Percentiles rank a stretch among this genome's conserved stretches.
phyloP scores from a whole-genome alignment of 2,888 invertebrate species.

The Macrophya alboannulata region DNA sequence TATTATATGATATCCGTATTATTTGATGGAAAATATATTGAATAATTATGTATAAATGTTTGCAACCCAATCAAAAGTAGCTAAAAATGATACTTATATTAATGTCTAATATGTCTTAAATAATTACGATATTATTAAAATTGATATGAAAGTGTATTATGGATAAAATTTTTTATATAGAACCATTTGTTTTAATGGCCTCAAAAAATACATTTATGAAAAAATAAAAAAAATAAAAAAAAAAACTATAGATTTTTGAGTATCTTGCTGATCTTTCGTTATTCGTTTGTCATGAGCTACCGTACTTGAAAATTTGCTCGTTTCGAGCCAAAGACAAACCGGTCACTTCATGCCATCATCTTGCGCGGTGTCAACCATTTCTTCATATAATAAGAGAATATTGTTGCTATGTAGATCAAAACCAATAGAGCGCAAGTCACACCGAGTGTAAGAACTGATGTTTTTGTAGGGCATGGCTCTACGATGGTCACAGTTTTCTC shows the following conservation, averaged over 20 bases:
- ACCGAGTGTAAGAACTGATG: conserved; percentile 94
- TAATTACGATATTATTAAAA: conserved; percentile 39
- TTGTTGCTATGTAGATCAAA: conserved; percentile 93
- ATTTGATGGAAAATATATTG: conserved; percentile 38
- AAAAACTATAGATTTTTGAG: conserved; percentile 37
- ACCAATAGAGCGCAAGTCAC: conserved; percentile 95
- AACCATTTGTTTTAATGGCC: conserved; percentile 40
- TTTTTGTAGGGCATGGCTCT: conserved; percentile 95
- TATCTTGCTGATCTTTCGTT: conserved; percentile 46
- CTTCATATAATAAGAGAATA: conserved; percentile 96
- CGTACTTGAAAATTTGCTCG: conserved; percentile 31
- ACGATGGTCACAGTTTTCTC: conserved; percentile 95
- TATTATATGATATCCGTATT: conserved; percentile 11
- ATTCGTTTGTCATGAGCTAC: conserved; percentile 44
- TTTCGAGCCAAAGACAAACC: conserved; percentile 57
- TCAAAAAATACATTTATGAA: too few relatives aligned
- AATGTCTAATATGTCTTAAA: conserved; percentile 55
- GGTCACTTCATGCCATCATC: conserved; percentile 84
- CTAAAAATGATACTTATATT: conserved; percentile 64
- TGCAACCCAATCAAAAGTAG: conserved; percentile 80
- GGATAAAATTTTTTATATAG: conserved; percentile 41
- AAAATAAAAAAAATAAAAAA: neutral
- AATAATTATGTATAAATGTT: conserved; percentile 58
- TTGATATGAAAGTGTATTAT: conserved; percentile 52
- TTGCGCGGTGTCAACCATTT: conserved; percentile 94